Conservation (phyloP, 2,797 vertebrate genomes). For the Setipinna tenuifilis region DNA sequence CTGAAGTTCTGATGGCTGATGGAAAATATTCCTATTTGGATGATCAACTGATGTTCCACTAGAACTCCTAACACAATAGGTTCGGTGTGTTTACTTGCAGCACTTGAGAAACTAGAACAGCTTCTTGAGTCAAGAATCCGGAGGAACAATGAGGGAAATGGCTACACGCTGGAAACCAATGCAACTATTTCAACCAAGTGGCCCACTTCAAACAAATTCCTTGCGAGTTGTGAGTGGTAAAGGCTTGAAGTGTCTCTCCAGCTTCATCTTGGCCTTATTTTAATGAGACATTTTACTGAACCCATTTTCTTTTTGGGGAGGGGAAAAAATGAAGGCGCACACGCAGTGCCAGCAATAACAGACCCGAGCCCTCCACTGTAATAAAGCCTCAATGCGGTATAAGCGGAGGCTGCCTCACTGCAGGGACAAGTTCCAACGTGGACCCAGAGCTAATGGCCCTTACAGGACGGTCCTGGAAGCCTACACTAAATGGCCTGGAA, state of each 20-base stretch:
- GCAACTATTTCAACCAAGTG: not conserved
- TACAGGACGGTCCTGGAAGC: slow-evolving; percentile 67
- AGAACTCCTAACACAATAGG: not conserved
- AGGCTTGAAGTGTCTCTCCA: slow-evolving; percentile 23
- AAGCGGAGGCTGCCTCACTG: not conserved
- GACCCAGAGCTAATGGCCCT: slow-evolving; percentile 67
- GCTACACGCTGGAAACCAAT: not conserved
- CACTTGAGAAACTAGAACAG: not conserved
- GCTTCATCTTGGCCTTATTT: slow-evolving; percentile 30
- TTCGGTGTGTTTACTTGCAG: not conserved
- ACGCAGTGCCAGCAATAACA: slow-evolving; percentile 30
- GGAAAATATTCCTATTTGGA: not conserved
- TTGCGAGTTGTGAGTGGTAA: slow-evolving; percentile 4
- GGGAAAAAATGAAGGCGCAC: slow-evolving; percentile 14
- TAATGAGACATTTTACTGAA: slow-evolving; percentile 39
- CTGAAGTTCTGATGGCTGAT: not conserved
- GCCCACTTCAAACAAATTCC: slow-evolving; percentile 22
- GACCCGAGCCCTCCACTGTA: not conserved
- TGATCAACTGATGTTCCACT: not conserved
- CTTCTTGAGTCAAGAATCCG: not conserved
- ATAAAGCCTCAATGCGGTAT: not conserved
- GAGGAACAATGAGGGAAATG: slow-evolving; percentile 7
- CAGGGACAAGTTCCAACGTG: slow-evolving; percentile 32
- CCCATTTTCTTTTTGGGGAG: not conserved
- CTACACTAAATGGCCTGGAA: slow-evolving; percentile 73